Conservation (phyloP, 2,888 invertebrate genomes). For the Petrolisthes cinctipes region DNA sequence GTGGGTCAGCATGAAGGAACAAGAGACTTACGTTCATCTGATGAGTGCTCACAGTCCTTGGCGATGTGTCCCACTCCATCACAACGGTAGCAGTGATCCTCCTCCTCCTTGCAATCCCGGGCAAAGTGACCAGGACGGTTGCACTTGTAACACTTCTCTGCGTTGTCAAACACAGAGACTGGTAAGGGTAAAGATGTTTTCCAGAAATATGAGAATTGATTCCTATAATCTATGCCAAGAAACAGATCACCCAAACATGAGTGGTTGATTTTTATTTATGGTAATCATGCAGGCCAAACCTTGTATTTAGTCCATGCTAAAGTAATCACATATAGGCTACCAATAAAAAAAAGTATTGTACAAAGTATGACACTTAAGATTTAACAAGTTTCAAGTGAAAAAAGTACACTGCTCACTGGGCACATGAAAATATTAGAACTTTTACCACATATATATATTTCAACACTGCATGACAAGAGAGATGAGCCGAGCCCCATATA, state of each 20-base stretch:
- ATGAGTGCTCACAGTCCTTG: constrained; percentile 68
- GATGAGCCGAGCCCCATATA: background rate
- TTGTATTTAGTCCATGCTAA: too few relatives aligned
- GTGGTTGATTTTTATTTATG: too few relatives aligned
- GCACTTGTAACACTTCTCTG: constrained; percentile 95
- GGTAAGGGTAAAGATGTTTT: too few relatives aligned
- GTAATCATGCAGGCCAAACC: too few relatives aligned
- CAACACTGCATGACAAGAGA: constrained; percentile 4
- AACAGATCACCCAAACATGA: background rate
- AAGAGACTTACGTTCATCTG: constrained; percentile 67
- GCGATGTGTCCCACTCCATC: constrained; percentile 71
- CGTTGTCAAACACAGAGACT: background rate
- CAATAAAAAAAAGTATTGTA: too few relatives aligned
- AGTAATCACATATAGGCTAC: too few relatives aligned
- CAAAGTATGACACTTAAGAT: too few relatives aligned
- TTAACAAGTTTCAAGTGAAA: background rate
- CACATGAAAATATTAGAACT: too few relatives aligned
- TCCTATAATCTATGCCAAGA: background rate
- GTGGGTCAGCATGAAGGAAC: background rate
- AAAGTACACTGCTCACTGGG: background rate
- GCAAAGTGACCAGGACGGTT: constrained; percentile 94
- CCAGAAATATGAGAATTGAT: background rate
- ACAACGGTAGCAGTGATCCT: constrained; percentile 77
- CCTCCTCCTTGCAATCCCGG: constrained; percentile 92
- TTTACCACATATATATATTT: background rate